Evolutionary conservation across 2,888 invertebrate species (phyloP).

Genomic region (Ectemnius continuus): DNA sequence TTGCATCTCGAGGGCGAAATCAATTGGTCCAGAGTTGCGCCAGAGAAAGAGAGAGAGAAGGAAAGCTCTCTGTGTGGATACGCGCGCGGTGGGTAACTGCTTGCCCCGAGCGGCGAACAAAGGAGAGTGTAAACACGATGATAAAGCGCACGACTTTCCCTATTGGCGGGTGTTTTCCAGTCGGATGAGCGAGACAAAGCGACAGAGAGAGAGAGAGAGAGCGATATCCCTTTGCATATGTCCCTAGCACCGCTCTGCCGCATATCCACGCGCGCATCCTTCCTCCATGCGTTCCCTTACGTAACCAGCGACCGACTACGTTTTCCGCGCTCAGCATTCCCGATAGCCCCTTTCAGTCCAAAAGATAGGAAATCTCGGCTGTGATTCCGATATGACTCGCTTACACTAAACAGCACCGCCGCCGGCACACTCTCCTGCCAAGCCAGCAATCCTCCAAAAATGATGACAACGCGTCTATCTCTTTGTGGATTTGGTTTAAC

Average conservation of each 20-base stretch:
- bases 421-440: neutral
- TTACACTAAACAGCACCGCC: neutral
- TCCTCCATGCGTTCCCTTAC: slow-evolving; percentile 14
- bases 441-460: neutral
- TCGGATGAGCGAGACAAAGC: no score
- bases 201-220: neutral
- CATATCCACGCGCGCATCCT: neutral
- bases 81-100: neutral
- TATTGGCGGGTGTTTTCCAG: slow-evolving; percentile 32
- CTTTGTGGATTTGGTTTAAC: no score
- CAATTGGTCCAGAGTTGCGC: slow-evolving; percentile 33
- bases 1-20: slow-evolving; percentile 18
- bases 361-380: slow-evolving; percentile 35
- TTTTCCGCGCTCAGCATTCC: slow-evolving; percentile 11
- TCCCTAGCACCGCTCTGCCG: neutral
- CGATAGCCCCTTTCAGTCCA: slow-evolving; percentile 26
- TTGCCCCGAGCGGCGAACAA: slow-evolving; percentile 46
- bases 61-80: neutral
- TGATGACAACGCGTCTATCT: no score
- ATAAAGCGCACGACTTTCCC: slow-evolving; percentile 43
- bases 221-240: no score
- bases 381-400: neutral
- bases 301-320: slow-evolving; percentile 28
- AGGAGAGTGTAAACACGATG: slow-evolving; percentile 61
- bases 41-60: slow-evolving; percentile 22